A percentile compares a stretch with the other conserved stretches of the same genome.
phyloP scores from a whole-genome alignment of 2,888 invertebrate species.

The Agrypnus murinus region DNA sequence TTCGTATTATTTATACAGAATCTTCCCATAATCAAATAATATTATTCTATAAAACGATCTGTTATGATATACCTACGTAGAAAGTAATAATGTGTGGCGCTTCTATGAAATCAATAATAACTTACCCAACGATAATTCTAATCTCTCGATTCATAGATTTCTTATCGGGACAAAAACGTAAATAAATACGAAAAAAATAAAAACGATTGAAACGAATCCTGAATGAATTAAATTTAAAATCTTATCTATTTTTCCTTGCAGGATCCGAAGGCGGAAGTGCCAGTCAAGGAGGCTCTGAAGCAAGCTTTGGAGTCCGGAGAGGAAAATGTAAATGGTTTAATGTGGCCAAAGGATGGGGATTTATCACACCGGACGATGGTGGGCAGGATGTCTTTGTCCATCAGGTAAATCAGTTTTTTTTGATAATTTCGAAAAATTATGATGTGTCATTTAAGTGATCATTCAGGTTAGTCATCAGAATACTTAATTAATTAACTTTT shows the following conservation, averaged over 20 bases:
- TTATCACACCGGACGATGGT: constrained; percentile 92
- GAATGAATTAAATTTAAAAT: constrained; percentile 9
- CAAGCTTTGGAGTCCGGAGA: constrained; percentile 78
- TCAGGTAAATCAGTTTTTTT: constrained; percentile 80
- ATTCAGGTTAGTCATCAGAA: too few species aligned
- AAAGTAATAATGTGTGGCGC: too few species aligned
- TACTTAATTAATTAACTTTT: too few species aligned
- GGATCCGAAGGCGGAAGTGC: constrained; percentile 71
- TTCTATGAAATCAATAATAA: constrained; percentile 15
- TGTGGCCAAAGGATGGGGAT: constrained; percentile 96
- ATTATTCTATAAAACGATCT: neutral
- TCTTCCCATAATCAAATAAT: too few species aligned
- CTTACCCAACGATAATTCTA: constrained; percentile 21
- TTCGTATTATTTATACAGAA: too few species aligned
- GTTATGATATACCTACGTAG: neutral
- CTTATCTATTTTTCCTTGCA: constrained; percentile 56
- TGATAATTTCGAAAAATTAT: too few species aligned
- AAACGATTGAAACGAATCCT: neutral
- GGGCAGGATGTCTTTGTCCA: constrained; percentile 95
- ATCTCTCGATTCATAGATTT: constrained; percentile 30
- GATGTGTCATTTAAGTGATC: too few species aligned
- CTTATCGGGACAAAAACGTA: constrained; percentile 25
- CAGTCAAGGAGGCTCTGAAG: constrained; percentile 69
- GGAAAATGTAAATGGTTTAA: constrained; percentile 97
- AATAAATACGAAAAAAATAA: constrained; percentile 1